A percentile compares a stretch with the other conserved stretches of the same genome.
These are phyloP conservation scores for Atethmia centrago DNA, from an alignment of 2,888 invertebrate genomes.

Conservation along the genomic window DNA sequence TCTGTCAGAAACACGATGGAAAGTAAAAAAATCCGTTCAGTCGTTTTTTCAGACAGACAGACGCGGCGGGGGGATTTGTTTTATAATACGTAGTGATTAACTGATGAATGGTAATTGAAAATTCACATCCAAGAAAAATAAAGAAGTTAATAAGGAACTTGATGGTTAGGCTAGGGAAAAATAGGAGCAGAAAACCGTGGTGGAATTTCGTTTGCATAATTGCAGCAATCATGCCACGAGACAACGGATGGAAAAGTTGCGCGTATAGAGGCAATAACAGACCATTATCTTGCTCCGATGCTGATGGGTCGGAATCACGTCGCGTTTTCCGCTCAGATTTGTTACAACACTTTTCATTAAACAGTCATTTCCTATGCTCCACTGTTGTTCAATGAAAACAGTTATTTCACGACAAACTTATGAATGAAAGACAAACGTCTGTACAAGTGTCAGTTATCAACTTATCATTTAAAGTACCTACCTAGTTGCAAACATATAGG, in stretches of 20 bases:
- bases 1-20: too few species aligned
- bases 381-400: not conserved
- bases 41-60: too few species aligned
- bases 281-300: not conserved
- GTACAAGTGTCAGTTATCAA: slow-evolving; percentile 11
- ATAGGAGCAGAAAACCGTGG: not conserved
- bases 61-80: too few species aligned
- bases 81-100: too few species aligned
- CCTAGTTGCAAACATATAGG: not conserved
- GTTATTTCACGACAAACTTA: slow-evolving; percentile 6
- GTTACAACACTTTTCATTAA: too few species aligned
- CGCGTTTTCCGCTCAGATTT: not conserved
- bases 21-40: too few species aligned
- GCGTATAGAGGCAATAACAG: not conserved
- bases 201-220: not conserved
- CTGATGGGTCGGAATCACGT: not conserved
- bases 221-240: too few species aligned
- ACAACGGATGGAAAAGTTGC: not conserved
- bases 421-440: slow-evolving; percentile 34
- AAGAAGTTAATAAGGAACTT: not conserved
- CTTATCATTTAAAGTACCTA: slow-evolving; percentile 42
- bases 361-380: too few species aligned
- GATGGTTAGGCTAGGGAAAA: not conserved
- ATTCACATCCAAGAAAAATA: not conserved
- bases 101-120: too few species aligned